Evolutionary conservation across 2,888 invertebrate species (phyloP), one percentile per base, ranked within the genome.

Genomic region (Eustalomyia histrio): DNA sequence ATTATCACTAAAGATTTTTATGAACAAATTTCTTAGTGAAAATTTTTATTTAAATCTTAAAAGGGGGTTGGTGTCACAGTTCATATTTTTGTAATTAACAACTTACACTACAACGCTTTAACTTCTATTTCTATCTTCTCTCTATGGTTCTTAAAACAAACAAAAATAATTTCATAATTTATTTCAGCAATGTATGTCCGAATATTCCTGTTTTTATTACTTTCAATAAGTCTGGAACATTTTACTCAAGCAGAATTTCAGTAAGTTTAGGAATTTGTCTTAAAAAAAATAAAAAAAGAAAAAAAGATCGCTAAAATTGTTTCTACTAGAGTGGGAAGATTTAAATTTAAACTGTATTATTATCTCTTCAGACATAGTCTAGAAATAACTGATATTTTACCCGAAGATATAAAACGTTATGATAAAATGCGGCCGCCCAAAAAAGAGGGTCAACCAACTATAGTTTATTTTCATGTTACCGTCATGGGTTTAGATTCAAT

Each of bases 401-500:
- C 97, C 0, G 96, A 96, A 88, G 95, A 97, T 90, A 95, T 95
- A 9, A 95, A 95, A 83, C 93, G 94, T 83, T 97, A 97, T 89
- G 97, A 97, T 90, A 97, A 97, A 92, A 97, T 97, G 97, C 92
- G 97, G 61, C 97, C 97, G 0, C 97, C 97, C 1, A 97, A 97
- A 90, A 95, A 95, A 89, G 96, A 96, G 87, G 96, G 96, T 16
- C 94, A 95, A 87, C 95, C 97, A 0, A 97, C 97, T 1, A 94
- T 94, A 8, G 97, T 97, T 35, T 95, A 95, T 90, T 97, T 97
- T 91, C 97, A 97, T 88, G 97, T 97, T 43, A 97, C 97, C 0
- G 97, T 97, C 50, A 97, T 97, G 97, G 97, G 97, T 0, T 92
- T 98, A 83, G 97, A 98, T 91, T 97, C 97, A 50, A 97, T 98